Percentiles rank a stretch among this genome's conserved stretches.
These are phyloP conservation scores for Lycorma delicatula DNA, from an alignment of 1,140 invertebrate species.

Conservation along the genomic window DNA sequence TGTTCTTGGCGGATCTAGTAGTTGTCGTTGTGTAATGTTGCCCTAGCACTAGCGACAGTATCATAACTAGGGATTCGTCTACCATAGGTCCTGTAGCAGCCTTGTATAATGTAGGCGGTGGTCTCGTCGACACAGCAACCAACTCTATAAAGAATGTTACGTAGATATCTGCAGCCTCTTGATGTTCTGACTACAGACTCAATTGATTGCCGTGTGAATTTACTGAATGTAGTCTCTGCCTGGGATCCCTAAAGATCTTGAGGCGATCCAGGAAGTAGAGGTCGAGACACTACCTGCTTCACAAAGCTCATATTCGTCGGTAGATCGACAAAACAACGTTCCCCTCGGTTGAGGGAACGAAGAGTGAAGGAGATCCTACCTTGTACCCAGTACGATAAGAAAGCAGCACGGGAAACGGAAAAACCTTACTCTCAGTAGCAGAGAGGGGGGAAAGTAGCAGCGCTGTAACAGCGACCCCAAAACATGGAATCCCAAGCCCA, in stretches of 20 bases:
- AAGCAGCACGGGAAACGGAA: not conserved
- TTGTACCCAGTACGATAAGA: not conserved
- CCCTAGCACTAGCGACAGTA: conserved; percentile 18
- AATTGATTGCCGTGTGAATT: conserved; percentile 22
- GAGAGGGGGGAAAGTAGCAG: not conserved
- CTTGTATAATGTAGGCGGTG: conserved; percentile 34
- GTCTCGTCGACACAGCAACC: conserved; percentile 34
- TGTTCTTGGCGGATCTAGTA: not conserved
- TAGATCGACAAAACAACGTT: not conserved
- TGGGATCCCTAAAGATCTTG: conserved; percentile 8
- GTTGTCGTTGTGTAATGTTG: not conserved
- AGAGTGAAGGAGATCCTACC: too few relatives aligned
- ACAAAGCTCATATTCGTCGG: not conserved
- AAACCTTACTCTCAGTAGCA: too few relatives aligned
- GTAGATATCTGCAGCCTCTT: conserved; percentile 14
- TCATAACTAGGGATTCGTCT: conserved; percentile 33
- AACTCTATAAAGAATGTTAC: conserved; percentile 27
- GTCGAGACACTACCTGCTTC: not conserved
- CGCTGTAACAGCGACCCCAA: not conserved
- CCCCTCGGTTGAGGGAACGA: not conserved
- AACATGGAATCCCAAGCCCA: conserved; percentile 28
- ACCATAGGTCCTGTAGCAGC: conserved; percentile 35
- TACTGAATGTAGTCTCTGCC: conserved; percentile 25
- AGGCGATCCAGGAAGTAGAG: not conserved
- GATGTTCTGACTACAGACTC: conserved; percentile 19